Base-by-base conservation (phyloP, 2,888 invertebrate species). In the Synanthedon formicaeformis region DNA sequence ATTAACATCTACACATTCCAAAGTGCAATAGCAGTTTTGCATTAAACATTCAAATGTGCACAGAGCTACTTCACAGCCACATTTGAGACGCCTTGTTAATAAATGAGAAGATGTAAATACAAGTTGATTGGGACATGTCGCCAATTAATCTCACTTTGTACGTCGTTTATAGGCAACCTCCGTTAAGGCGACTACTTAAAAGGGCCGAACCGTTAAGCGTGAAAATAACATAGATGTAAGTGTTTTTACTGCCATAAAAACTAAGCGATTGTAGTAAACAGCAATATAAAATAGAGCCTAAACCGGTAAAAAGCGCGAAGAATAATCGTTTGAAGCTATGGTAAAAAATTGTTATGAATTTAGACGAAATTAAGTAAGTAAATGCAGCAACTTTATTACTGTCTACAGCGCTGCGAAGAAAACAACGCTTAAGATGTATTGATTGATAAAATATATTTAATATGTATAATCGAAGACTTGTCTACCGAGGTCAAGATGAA, bases 401-500 rank as follows among this genome's bases (percentile, higher is more conserved):
- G 34, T 34, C 34, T 10, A 34, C 34, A 10, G 2, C 2, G 10
- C 34, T 8, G 8, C 27, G 27, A 3, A 27, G 10, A 34, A 34
- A 34, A 34, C 34, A 34, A 34, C 34, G 6, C 8, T 34, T 10
- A 34, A 34, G 34, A 34, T 10, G 10, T 34, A 34, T 34, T 34
- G 34, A 34, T 34, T 34, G 34, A 34, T 34, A 34, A 23, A 23
- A 34, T 34, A 34, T 34, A 10, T 34, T 34, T 34, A 34, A 34
- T 34, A 34, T 34, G 34, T 10, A 34, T 34, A 34, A 45, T 45
- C 45, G 14, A 45, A n/a, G 6, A 14, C 45, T 13, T 45, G 41
- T 45, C 45, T 45, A 45, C 62, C 71, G 66, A 71, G 75, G 74
- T 75, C 73, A 69, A 61, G 66, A 70, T 70, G 69, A 71, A 73